These are phyloP conservation scores for Geococcyx californianus DNA, from an alignment of 2,113 vertebrate genomes.

Conservation along the genomic window DNA sequence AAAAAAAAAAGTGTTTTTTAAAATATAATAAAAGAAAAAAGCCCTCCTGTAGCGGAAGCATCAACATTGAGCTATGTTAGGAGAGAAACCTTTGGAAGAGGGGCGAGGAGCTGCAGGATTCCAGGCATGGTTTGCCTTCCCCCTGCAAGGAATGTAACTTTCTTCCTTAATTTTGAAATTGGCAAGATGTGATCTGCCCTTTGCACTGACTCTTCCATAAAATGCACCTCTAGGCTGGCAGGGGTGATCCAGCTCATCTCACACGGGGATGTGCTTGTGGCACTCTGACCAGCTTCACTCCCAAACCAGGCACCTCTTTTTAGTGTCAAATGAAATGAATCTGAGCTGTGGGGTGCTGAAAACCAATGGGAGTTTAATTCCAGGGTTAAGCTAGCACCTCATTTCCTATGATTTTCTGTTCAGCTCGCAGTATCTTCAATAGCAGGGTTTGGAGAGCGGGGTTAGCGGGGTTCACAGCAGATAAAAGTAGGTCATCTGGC, in stretches of 20 bases:
- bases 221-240: background rate
- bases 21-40: background rate
- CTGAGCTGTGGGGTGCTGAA: background rate
- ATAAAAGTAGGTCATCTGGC: background rate
- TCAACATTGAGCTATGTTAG: background rate
- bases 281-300: background rate
- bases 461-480: background rate
- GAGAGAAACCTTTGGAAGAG: background rate
- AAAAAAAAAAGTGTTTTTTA: background rate
- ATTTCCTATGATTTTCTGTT: background rate
- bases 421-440: background rate
- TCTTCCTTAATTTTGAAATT: background rate
- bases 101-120: background rate
- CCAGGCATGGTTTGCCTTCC: background rate
- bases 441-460: background rate
- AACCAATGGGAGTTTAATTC: background rate
- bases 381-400: background rate
- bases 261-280: background rate
- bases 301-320: background rate
- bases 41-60: slow-evolving; percentile 12
- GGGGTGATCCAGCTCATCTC: background rate
- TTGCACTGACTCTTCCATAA: background rate
- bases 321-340: background rate
- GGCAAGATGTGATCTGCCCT: background rate
- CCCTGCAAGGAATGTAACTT: background rate